phyloP scores from a whole-genome alignment of 1,140 invertebrate genomes.

The Orussus abietinus region DNA sequence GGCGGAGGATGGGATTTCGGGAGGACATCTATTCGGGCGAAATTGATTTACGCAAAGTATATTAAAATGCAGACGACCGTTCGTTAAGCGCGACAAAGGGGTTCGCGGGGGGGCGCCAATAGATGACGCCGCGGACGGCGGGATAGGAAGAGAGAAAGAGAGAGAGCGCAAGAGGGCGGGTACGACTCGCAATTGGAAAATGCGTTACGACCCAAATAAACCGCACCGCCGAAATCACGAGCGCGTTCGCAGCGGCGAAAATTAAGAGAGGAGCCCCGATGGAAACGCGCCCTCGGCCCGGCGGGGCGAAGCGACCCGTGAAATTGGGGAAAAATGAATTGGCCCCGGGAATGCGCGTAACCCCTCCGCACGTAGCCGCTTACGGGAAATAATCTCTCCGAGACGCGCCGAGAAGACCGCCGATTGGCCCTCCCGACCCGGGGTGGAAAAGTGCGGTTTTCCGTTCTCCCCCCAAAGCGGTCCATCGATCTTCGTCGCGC shows the following conservation, averaged over 20 bases:
- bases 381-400: too few species aligned
- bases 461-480: too few species aligned
- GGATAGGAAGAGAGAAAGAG: constrained; percentile 1
- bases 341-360: constrained; percentile 10
- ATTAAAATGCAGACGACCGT: constrained; percentile 30
- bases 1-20: not conserved
- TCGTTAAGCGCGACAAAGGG: constrained; percentile 21
- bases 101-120: constrained; percentile 9
- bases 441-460: too few species aligned
- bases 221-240: constrained; percentile 23
- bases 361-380: too few species aligned
- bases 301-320: constrained; percentile 25
- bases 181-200: constrained; percentile 20
- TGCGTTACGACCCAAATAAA: constrained; percentile 24
- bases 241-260: constrained; percentile 20
- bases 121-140: too few species aligned
- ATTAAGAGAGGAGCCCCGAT: constrained; percentile 24
- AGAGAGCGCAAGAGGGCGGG: not conserved
- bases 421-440: too few species aligned
- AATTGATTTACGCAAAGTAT: constrained; percentile 30
- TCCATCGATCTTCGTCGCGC: too few species aligned
- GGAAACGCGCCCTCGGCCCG: not conserved
- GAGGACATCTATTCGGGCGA: constrained; percentile 13
- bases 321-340: constrained; percentile 34
- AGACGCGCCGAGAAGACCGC: too few species aligned